Conservation (phyloP, 2,888 invertebrate species). For the Blastobasis adustella region DNA sequence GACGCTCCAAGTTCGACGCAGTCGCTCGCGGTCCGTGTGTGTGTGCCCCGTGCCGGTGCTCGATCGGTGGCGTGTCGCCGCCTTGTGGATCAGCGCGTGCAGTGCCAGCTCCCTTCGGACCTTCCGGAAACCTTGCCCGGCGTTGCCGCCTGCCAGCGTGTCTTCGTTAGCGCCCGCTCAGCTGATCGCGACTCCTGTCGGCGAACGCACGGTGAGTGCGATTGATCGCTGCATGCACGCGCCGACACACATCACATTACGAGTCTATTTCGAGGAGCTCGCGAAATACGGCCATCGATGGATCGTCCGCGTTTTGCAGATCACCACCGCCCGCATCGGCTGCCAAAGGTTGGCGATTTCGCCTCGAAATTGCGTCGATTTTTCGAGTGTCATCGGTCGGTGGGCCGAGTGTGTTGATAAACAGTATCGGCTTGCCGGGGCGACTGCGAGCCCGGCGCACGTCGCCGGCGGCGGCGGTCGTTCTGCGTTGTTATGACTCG, state of each 20-base stretch:
- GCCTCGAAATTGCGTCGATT: conserved; percentile 35
- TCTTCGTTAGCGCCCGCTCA: conserved; percentile 34
- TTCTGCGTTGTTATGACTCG: conserved; percentile 39
- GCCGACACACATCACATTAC: conserved; percentile 40
- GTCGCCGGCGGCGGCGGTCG: conserved; percentile 36
- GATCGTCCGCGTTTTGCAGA: conserved; percentile 36
- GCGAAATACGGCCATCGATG: conserved; percentile 46
- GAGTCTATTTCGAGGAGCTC: conserved; percentile 68
- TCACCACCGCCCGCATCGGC: conserved; percentile 32
- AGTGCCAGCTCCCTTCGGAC: conserved; percentile 12
- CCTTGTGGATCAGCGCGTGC: conserved; percentile 17
- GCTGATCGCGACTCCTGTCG: conserved; percentile 59
- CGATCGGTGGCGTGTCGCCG: conserved; percentile 25
- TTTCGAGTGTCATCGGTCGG: conserved; percentile 39
- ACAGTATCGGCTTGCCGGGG: conserved; percentile 60
- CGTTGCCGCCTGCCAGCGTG: conserved; percentile 12
- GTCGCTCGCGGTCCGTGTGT: conserved; percentile 74
- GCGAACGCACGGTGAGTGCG: conserved; percentile 72
- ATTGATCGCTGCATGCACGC: conserved; percentile 63
- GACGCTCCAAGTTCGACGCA: conserved; percentile 32
- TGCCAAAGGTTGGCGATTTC: conserved; percentile 43
- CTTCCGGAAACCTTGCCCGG: conserved; percentile 11
- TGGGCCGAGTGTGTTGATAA: conserved; percentile 55
- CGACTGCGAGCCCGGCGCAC: conserved; percentile 28
- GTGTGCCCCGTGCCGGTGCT: conserved; percentile 55